Percentiles rank a stretch among this genome's conserved stretches.
phyloP scores from a whole-genome alignment of 2,797 vertebrate species.

The Muscicapa striata region DNA sequence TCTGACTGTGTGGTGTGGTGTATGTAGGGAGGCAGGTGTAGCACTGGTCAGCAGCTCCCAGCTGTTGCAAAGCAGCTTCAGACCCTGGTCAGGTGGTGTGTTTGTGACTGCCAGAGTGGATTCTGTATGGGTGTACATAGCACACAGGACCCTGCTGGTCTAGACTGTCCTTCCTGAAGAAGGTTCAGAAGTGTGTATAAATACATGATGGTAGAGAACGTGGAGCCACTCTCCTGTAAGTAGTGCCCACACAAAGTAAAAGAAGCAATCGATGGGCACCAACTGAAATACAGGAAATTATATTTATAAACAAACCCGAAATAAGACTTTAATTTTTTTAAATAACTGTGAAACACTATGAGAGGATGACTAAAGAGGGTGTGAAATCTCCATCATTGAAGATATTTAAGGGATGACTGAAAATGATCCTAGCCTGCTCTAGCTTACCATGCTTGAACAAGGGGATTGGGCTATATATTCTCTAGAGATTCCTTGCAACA shows the following conservation, averaged over 20 bases:
- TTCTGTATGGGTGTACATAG: background rate
- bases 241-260: background rate
- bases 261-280: rapidly evolving
- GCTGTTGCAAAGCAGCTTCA: background rate
- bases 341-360: background rate
- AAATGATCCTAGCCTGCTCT: background rate
- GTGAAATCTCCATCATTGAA: background rate
- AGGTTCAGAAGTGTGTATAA: background rate
- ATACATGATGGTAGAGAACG: background rate
- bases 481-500: background rate
- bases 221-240: background rate
- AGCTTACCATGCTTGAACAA: rapidly evolving
- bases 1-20: background rate
- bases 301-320: background rate
- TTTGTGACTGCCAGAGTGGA: background rate
- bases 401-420: background rate
- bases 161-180: background rate
- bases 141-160: background rate
- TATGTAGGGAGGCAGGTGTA: background rate
- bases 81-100: no score
- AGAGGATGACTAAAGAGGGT: background rate
- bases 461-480: background rate
- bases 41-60: background rate
- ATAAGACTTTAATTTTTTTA: background rate
- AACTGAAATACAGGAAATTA: background rate